Conservation (phyloP, 2,888 invertebrate genomes). For the Eudasyphora cyanicolor region DNA sequence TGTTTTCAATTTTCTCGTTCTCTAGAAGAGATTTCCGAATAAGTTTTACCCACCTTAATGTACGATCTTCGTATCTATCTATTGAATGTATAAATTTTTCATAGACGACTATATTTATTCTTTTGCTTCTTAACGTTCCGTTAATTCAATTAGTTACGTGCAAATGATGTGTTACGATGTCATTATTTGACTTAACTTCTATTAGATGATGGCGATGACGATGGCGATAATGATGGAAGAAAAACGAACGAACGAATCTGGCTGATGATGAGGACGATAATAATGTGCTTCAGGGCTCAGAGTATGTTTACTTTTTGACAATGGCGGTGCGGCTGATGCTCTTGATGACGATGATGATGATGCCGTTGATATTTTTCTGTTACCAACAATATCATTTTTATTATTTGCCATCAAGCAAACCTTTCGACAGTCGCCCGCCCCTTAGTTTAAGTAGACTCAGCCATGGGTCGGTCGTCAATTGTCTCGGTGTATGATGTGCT, state of each 20-base stretch:
- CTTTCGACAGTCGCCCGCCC: no score
- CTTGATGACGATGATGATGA: neutral
- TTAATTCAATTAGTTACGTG: constrained; percentile 68
- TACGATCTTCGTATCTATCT: neutral
- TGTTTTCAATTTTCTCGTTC: no score
- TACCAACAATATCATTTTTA: neutral
- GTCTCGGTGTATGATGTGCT: neutral
- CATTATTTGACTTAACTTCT: constrained; percentile 35
- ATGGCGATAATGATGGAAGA: constrained; percentile 41
- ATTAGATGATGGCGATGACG: neutral
- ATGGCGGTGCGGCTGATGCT: neutral
- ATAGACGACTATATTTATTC: constrained; percentile 19
- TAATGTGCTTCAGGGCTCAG: neutral
- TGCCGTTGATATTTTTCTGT: neutral
- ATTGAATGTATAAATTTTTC: neutral
- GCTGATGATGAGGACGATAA: neutral
- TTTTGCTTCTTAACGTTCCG: constrained; percentile 57
- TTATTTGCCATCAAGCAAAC: neutral
- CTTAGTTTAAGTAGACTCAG: no score
- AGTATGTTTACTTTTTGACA: neutral
- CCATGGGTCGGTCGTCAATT: neutral
- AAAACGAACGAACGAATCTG: neutral
- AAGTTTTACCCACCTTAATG: no score
- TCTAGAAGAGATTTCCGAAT: no score
- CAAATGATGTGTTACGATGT: constrained; percentile 65